phyloP scores from a whole-genome alignment of 2,113 vertebrate species.

The Elephantulus edwardii region DNA sequence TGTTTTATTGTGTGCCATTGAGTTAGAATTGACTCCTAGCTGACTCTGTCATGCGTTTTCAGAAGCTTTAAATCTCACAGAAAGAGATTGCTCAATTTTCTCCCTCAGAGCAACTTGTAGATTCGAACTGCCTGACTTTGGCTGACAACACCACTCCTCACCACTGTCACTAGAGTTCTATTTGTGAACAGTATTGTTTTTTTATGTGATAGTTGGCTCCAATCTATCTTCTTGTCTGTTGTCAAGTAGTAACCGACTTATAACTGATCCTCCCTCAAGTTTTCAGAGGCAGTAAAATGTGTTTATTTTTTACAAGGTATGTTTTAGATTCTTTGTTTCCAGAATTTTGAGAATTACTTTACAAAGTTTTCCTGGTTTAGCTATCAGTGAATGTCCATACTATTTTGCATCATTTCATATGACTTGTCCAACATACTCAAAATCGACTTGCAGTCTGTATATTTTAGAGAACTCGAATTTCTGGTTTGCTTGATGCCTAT shows the following conservation, averaged over 20 bases:
- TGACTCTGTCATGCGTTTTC: no score
- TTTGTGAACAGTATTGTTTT: background rate
- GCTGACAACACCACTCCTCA: no score
- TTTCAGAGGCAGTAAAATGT: no score
- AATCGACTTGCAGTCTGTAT: background rate
- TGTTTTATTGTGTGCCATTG: background rate
- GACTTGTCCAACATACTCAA: background rate
- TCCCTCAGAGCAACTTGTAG: no score
- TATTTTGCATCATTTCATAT: background rate
- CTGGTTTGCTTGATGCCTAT: background rate
- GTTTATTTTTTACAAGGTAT: constrained; percentile 33
- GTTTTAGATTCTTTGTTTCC: constrained; percentile 51
- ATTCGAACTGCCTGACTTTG: no score
- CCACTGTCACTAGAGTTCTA: no score
- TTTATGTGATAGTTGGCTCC: constrained; percentile 6
- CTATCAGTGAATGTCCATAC: background rate
- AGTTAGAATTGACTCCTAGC: no score
- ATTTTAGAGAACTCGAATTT: background rate
- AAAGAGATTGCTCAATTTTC: no score
- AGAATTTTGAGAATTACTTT: constrained; percentile 44
- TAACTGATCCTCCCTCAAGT: no score
- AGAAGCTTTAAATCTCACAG: no score
- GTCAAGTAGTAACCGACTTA: no score
- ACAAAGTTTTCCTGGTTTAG: constrained; percentile 22
- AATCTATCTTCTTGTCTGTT: no score